Evolutionary conservation across 2,888 invertebrate species (phyloP).

Genomic region (Tortrix viridana): DNA sequence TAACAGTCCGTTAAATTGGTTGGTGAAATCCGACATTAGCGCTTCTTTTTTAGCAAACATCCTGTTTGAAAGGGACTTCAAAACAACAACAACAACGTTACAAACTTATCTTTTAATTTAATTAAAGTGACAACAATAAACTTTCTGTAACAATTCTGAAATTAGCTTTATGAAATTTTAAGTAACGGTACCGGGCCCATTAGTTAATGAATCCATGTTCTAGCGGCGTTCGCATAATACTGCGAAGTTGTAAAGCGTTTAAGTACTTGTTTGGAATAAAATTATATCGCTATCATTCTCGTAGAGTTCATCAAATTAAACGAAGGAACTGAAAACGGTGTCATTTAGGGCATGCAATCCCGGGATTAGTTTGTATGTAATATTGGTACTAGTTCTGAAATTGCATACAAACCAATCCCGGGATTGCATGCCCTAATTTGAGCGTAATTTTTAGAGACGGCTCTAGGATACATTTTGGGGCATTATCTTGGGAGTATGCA

Average conservation of each 20-base stretch:
- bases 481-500: background rate
- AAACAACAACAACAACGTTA: conserved; percentile 1
- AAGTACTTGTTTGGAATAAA: conserved; percentile 15
- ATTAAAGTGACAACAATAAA: conserved; percentile 24
- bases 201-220: conserved; percentile 33
- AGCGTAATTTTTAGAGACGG: too few species aligned
- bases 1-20: too few species aligned
- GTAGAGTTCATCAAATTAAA: too few species aligned
- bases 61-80: conserved; percentile 10
- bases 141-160: conserved; percentile 21
- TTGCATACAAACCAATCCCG: too few species aligned
- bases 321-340: too few species aligned
- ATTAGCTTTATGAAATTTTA: conserved; percentile 27
- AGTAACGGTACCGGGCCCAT: conserved; percentile 27
- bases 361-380: too few species aligned
- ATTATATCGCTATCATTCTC: background rate
- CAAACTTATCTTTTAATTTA: conserved; percentile 17
- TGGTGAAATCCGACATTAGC: too few species aligned
- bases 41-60: conserved; percentile 9
- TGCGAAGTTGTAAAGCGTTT: conserved; percentile 17
- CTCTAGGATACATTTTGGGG: too few species aligned
- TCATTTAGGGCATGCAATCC: too few species aligned
- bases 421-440: too few species aligned
- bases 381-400: too few species aligned
- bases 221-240: conserved; percentile 22